Evolutionary conservation across 1,140 invertebrate species (phyloP).

Genomic region (Brachionus calyciflorus): DNA sequence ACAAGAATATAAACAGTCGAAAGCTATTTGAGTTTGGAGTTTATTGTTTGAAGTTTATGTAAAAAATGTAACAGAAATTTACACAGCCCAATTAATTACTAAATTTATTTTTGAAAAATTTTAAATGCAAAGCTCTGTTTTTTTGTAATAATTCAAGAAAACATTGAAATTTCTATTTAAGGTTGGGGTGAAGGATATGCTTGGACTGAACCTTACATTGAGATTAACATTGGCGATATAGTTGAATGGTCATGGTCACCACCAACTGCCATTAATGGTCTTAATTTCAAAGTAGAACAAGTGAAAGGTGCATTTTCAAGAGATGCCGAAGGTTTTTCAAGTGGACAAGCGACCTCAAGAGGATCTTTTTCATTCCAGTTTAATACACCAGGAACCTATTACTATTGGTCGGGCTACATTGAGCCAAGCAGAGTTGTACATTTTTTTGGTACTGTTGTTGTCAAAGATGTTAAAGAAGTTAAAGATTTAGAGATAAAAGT

Average conservation of each 20-base stretch:
- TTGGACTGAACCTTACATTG: conserved; percentile 18
- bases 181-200: conserved; percentile 23
- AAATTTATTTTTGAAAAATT: too few species aligned
- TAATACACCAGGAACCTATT: conserved; percentile 50
- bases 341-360: neutral
- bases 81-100: too few species aligned
- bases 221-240: conserved; percentile 49
- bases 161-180: neutral
- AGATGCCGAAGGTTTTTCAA: conserved; percentile 8
- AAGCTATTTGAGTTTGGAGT: too few species aligned
- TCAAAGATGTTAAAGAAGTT: conserved; percentile 46
- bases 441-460: conserved; percentile 51
- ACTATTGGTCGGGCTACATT: conserved; percentile 52
- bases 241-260: conserved; percentile 52
- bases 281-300: conserved; percentile 49
- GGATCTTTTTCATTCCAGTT: conserved; percentile 51
- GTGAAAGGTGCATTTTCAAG: conserved; percentile 5
- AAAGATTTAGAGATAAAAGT: conserved; percentile 45
- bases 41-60: too few species aligned
- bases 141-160: too few species aligned
- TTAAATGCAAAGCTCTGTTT: too few species aligned
- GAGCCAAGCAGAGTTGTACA: conserved; percentile 48
- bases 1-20: too few species aligned
- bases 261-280: conserved; percentile 43
- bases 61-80: too few species aligned